Base-by-base conservation (phyloP, 2,888 invertebrate species). In the Gandaritis pyraliata region DNA sequence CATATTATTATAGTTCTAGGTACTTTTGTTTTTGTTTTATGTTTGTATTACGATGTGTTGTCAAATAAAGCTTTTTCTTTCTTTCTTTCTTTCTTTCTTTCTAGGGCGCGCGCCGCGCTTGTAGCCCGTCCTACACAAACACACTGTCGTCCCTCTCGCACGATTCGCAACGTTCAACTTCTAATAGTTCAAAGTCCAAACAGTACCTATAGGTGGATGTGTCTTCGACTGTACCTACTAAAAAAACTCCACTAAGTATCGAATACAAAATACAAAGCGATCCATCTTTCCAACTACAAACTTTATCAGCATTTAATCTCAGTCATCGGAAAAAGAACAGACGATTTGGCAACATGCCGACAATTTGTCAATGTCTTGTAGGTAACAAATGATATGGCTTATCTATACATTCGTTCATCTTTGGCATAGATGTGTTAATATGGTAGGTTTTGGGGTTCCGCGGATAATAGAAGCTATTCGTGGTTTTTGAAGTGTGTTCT, bases 381-480 rank as follows among this genome's bases (percentile, higher is more conserved):
- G 73, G 48, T 80, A 80, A 85, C 82, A 85, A 85, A 86, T 82
- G 80, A 68, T 75, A 81, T 85, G 75, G 79, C 76, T 78, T 83
- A 85, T 84, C 85, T 78, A 76, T 80, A 72, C 77, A 78, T 79
- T 78, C 71, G 76, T 71, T 74, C 73, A 72, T 77, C 75, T 65
- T 72, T 75, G 60, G 59, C 62, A 64, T 39, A 63, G 65, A 71
- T 74, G 74, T 76, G 75, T 76, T 76, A 76, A 78, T 78, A 74
- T 72, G 72, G 69, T 70, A 66, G 67, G 69, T 72, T 71, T 64
- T 71, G 46, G 68, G 69, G 62, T 58, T 43, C 69, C 36, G 64
- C 65, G 45, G 50, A 43, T 16, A 45, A 18, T 29, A 18, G 33
- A 13, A 60, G 61, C 60, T 47, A 41, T 64, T 59, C 61, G 58